phyloP scores from a whole-genome alignment of 2,888 invertebrate species.

The Drosophila cracens region DNA sequence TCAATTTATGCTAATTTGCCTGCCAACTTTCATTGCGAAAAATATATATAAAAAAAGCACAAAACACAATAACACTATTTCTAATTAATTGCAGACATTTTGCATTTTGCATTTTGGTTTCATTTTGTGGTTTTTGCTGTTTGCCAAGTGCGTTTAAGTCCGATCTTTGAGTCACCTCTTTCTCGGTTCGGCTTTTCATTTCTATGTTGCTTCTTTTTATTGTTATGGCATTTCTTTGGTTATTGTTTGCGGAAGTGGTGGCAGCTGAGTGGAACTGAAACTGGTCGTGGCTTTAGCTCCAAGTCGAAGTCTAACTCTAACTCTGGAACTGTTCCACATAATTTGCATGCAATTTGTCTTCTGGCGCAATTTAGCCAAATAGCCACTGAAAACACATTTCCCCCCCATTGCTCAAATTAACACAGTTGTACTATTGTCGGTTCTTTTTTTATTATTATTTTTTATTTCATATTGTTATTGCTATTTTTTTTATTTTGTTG shows the following conservation, averaged over 20 bases:
- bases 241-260: constrained; percentile 66
- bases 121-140: constrained; percentile 29
- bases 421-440: constrained; percentile 63
- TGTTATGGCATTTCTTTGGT: constrained; percentile 52
- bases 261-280: constrained; percentile 30
- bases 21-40: constrained; percentile 63
- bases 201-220: constrained; percentile 33
- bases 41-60: not conserved
- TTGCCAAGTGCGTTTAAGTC: constrained; percentile 25
- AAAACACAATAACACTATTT: constrained; percentile 9
- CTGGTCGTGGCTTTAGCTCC: constrained; percentile 25
- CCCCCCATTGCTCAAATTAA: constrained; percentile 61
- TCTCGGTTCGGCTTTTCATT: constrained; percentile 22
- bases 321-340: constrained; percentile 64
- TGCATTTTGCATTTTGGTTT: constrained; percentile 57
- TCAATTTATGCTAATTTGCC: constrained; percentile 59
- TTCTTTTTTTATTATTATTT: constrained; percentile 1
- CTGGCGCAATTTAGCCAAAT: constrained; percentile 72
- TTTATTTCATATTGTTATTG: constrained; percentile 19
- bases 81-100: constrained; percentile 58
- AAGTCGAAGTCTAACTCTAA: not conserved
- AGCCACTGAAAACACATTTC: constrained; percentile 48
- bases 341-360: constrained; percentile 75
- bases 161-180: constrained; percentile 29
- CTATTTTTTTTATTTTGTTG: constrained; percentile 12